phyloP scores from a whole-genome alignment of 2,888 invertebrate genomes.

The Drosophila affinis region DNA sequence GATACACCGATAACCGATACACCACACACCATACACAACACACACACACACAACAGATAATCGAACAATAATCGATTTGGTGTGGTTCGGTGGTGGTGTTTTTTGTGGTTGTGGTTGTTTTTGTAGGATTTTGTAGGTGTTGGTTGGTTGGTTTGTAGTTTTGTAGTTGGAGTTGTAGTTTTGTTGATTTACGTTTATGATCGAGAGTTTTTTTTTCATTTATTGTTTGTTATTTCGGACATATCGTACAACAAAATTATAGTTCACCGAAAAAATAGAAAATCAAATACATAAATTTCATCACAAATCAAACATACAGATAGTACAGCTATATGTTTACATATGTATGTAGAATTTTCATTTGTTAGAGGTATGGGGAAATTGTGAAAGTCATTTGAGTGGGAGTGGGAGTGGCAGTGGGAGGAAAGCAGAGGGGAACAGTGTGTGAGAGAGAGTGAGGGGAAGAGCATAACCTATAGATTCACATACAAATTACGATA shows the following conservation, averaged over 20 bases:
- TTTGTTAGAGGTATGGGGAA: background rate
- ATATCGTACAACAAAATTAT: slow-evolving; percentile 63
- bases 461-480: too few relatives aligned
- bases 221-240: slow-evolving; percentile 44
- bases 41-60: background rate
- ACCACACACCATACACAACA: too few relatives aligned
- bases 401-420: background rate
- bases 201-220: slow-evolving; percentile 46
- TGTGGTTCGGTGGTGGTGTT: slow-evolving; percentile 26
- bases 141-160: slow-evolving; percentile 20
- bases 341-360: slow-evolving; percentile 4
- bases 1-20: slow-evolving; percentile 23
- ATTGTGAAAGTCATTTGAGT: background rate
- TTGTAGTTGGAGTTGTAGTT: slow-evolving; percentile 26
- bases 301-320: slow-evolving; percentile 45
- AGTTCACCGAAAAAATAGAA: slow-evolving; percentile 70
- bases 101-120: slow-evolving; percentile 21
- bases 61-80: background rate
- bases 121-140: slow-evolving; percentile 33
- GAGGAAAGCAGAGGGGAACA: background rate
- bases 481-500: background rate
- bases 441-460: too few relatives aligned
- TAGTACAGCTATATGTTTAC: slow-evolving; percentile 18
- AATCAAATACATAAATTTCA: slow-evolving; percentile 61
- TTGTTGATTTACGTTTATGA: slow-evolving; percentile 61